Conservation (phyloP, 2,113 vertebrate species). For the Crocuta crocuta region DNA sequence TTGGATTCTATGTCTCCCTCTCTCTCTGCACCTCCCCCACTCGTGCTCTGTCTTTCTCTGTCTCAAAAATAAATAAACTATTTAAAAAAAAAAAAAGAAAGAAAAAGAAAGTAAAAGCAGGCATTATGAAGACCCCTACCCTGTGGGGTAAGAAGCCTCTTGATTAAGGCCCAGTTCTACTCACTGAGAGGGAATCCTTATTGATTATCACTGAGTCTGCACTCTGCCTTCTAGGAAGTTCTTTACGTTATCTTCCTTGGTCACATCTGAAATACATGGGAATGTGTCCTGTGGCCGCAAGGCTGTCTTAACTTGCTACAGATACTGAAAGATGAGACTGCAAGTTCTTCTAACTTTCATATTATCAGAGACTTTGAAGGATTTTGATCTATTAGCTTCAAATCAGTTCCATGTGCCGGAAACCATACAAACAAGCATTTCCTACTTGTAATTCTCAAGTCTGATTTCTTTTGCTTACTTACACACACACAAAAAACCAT, state of each 20-base stretch:
- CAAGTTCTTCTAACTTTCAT: neutral
- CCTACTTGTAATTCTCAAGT: neutral
- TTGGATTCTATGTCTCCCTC: no score
- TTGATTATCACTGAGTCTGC: neutral
- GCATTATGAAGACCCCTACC: neutral
- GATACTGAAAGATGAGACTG: neutral
- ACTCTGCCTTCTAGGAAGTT: neutral
- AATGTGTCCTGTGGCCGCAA: neutral
- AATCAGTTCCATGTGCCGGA: neutral
- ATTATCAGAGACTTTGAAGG: neutral
- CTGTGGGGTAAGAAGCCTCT: neutral
- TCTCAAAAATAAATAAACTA: no score
- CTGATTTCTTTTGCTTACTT: neutral
- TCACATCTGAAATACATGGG: neutral
- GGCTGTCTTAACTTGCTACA: neutral
- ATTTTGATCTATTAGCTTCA: neutral
- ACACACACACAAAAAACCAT: neutral
- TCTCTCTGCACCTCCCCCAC: no score
- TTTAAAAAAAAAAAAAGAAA: no score
- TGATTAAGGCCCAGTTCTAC: neutral
- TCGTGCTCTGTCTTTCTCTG: no score
- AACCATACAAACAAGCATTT: neutral
- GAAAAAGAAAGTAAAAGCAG: neutral
- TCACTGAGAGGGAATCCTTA: neutral
- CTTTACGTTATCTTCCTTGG: neutral